phyloP scores from a whole-genome alignment of 2,888 invertebrate species.

The Micoletzkya japonica region DNA sequence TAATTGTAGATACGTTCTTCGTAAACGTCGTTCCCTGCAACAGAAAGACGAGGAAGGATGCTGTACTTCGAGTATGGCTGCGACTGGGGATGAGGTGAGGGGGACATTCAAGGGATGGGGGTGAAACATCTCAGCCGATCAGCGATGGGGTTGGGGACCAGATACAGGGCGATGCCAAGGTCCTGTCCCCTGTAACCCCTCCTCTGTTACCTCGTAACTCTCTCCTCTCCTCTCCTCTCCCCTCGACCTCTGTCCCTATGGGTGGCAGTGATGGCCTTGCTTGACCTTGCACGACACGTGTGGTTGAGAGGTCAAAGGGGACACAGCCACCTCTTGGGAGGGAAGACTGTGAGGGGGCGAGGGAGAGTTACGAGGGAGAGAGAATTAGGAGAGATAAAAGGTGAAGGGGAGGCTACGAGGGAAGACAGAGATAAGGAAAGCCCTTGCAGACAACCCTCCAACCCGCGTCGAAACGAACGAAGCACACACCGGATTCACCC shows the following conservation, averaged over 20 bases:
- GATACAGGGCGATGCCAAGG: too few relatives aligned
- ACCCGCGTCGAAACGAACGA: slow-evolving; percentile 53
- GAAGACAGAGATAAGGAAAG: not conserved
- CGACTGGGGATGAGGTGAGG: slow-evolving; percentile 59
- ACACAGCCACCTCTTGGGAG: slow-evolving; percentile 24
- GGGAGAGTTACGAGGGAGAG: not conserved
- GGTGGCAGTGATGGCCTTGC: slow-evolving; percentile 3
- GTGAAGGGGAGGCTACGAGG: slow-evolving; percentile 11
- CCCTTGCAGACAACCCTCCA: slow-evolving; percentile 37
- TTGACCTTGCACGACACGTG: slow-evolving; percentile 28
- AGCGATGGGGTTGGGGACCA: too few relatives aligned
- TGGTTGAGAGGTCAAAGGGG: slow-evolving; percentile 25
- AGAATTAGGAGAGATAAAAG: slow-evolving; percentile 2
- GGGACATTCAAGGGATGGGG: not conserved
- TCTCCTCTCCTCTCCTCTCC: slow-evolving; percentile 9
- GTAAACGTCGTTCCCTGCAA: slow-evolving; percentile 46
- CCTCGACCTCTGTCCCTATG: not conserved
- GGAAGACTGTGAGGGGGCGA: not conserved
- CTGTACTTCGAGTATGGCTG: slow-evolving; percentile 55
- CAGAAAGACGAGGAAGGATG: slow-evolving; percentile 57
- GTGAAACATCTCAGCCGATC: too few relatives aligned
- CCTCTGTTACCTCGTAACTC: not conserved
- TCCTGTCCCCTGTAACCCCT: not conserved
- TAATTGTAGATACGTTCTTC: slow-evolving; percentile 41
- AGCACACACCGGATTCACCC: slow-evolving; percentile 54